A percentile compares a stretch with the other conserved stretches of the same genome.
Evolutionary conservation across 2,888 invertebrate species (phyloP).

Genomic region (Caenorhabditis panamensis): DNA sequence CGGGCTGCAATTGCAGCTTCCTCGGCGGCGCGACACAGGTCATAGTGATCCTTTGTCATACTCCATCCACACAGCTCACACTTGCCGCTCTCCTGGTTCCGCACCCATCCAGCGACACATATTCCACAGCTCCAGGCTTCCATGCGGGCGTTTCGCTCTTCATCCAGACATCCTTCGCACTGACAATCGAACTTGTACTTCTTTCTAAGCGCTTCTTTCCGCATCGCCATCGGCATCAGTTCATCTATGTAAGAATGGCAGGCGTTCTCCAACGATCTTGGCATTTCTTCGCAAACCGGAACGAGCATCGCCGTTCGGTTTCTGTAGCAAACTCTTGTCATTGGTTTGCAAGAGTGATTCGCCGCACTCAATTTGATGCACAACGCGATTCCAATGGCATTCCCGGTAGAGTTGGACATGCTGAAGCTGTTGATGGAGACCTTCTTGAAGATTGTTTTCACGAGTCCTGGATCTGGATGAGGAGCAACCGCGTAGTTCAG

Average conservation of each 20-base stretch:
- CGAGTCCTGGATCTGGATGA: slow-evolving; percentile 14
- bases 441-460: slow-evolving; percentile 48
- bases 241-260: slow-evolving; percentile 68
- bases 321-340: slow-evolving; percentile 58
- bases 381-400: slow-evolving; percentile 65
- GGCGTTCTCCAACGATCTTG: slow-evolving; percentile 27
- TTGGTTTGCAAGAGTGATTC: slow-evolving; percentile 70
- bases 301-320: slow-evolving; percentile 43
- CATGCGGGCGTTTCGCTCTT: slow-evolving; percentile 59
- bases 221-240: slow-evolving; percentile 41
- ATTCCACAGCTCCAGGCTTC: slow-evolving; percentile 58
- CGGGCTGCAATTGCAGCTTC: slow-evolving; percentile 14
- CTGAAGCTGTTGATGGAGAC: slow-evolving; percentile 57
- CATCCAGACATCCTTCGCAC: slow-evolving; percentile 69
- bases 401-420: slow-evolving; percentile 50
- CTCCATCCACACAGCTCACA: slow-evolving; percentile 60
- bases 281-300: slow-evolving; percentile 30
- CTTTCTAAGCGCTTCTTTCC: slow-evolving; percentile 44
- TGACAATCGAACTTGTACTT: slow-evolving; percentile 68
- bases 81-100: not conserved
- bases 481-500: slow-evolving; percentile 12
- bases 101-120: slow-evolving; percentile 43
- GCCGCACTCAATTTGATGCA: slow-evolving; percentile 68
- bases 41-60: slow-evolving; percentile 48
- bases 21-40: slow-evolving; percentile 42